phyloP scores from a whole-genome alignment of 2,888 invertebrate species.

The Eretmocerus hayati region DNA sequence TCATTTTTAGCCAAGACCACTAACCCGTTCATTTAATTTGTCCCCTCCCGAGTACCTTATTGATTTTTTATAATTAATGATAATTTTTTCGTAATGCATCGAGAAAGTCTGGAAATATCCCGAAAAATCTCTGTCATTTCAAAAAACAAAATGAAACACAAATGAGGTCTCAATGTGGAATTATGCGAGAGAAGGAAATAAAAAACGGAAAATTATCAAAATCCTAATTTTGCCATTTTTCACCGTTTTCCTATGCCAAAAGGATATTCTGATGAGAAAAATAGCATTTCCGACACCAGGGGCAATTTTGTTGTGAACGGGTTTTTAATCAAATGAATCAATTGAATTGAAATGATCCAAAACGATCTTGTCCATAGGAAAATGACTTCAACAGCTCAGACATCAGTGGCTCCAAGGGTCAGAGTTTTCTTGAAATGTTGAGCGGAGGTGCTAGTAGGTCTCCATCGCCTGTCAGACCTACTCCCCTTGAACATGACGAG shows the following conservation, averaged over 20 bases:
- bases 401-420: conserved; percentile 26
- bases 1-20: too few relatives aligned
- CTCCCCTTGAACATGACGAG: conserved; percentile 38
- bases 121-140: not conserved
- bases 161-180: not conserved
- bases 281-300: too few relatives aligned
- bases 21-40: too few relatives aligned
- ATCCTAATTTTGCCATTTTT: too few relatives aligned
- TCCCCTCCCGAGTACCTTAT: too few relatives aligned
- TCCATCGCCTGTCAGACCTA: conserved; percentile 42
- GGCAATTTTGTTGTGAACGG: too few relatives aligned
- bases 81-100: not conserved
- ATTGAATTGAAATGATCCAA: too few relatives aligned
- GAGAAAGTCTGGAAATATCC: not conserved
- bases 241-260: too few relatives aligned
- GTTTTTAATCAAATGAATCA: too few relatives aligned
- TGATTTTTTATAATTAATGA: not conserved
- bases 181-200: too few relatives aligned
- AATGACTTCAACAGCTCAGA: conserved; percentile 35
- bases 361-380: conserved; percentile 36
- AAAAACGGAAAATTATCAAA: not conserved
- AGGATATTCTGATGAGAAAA: too few relatives aligned
- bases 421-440: conserved; percentile 43
- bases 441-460: conserved; percentile 44
- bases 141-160: not conserved